Evolutionary conservation across 2,888 invertebrate genomes (phyloP).

Genomic region (Seira ritae): DNA sequence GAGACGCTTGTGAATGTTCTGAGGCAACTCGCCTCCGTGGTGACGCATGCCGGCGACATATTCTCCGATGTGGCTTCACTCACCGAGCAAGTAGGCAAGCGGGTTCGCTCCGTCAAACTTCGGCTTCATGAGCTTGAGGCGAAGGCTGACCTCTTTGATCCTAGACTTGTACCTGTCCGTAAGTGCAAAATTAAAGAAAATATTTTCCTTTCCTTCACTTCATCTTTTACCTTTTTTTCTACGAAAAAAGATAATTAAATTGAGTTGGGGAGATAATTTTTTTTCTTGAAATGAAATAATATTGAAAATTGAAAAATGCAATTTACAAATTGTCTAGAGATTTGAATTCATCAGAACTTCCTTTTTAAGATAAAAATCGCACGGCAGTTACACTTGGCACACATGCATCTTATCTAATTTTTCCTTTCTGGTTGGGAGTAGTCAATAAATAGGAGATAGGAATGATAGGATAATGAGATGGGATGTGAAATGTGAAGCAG

Average conservation of each 20-base stretch:
- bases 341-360: too few species aligned
- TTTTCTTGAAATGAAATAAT: too few species aligned
- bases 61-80: conserved; percentile 88
- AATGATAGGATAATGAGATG: not conserved
- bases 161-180: conserved; percentile 95
- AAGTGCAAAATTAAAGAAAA: conserved; percentile 79
- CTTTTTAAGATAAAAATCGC: too few species aligned
- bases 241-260: conserved; percentile 8
- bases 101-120: conserved; percentile 83
- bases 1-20: conserved; percentile 90
- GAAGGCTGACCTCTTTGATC: conserved; percentile 85
- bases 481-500: not conserved
- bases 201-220: not conserved
- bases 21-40: conserved; percentile 89
- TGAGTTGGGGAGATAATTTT: too few species aligned
- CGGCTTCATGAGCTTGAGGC: conserved; percentile 84
- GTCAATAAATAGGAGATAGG: too few species aligned
- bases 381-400: too few species aligned
- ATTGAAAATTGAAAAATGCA: too few species aligned
- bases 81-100: conserved; percentile 84
- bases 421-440: too few species aligned
- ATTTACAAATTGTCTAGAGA: too few species aligned
- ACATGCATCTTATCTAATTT: too few species aligned
- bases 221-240: not conserved
- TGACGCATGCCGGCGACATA: conserved; percentile 89